These are phyloP conservation scores for Lepidocyrtinus sp. DNA, from an alignment of 2,888 invertebrate species.

Conservation along the genomic window DNA sequence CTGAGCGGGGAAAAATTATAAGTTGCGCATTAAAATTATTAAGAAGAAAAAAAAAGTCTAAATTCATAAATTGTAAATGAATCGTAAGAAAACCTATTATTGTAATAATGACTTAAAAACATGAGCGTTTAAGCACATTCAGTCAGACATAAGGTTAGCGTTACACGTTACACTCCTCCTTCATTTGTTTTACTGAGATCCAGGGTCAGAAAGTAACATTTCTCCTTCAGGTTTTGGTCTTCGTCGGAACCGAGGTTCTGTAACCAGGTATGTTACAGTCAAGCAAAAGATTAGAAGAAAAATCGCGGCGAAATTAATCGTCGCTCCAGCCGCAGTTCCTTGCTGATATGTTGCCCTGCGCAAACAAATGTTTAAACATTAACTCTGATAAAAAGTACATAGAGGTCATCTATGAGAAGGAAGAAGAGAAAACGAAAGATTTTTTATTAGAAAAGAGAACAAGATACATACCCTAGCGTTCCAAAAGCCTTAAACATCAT, in stretches of 20 bases:
- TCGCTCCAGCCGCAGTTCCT: constrained; percentile 51
- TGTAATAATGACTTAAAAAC: no score
- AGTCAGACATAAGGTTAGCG: no score
- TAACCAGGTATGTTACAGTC: constrained; percentile 59
- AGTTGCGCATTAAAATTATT: no score
- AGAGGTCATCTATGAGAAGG: background rate
- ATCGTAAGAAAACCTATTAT: no score
- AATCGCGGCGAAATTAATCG: constrained; percentile 65
- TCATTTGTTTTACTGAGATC: constrained; percentile 44
- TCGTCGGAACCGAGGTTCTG: constrained; percentile 64
- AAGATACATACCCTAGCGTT: constrained; percentile 55
- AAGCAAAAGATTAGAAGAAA: constrained; percentile 64
- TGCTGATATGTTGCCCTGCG: constrained; percentile 37
- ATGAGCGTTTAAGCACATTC: no score
- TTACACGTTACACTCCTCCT: no score
- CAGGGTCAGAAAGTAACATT: constrained; percentile 64
- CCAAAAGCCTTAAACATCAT: constrained; percentile 67
- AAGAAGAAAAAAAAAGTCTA: no score
- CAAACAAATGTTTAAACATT: no score
- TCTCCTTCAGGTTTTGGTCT: constrained; percentile 68
- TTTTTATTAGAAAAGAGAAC: background rate
- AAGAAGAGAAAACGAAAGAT: constrained; percentile 21
- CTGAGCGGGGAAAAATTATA: no score
- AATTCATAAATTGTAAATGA: no score
- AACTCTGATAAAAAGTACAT: no score